phyloP scores from a whole-genome alignment of 2,113 vertebrate genomes.

The Pyxicephalus adspersus region DNA sequence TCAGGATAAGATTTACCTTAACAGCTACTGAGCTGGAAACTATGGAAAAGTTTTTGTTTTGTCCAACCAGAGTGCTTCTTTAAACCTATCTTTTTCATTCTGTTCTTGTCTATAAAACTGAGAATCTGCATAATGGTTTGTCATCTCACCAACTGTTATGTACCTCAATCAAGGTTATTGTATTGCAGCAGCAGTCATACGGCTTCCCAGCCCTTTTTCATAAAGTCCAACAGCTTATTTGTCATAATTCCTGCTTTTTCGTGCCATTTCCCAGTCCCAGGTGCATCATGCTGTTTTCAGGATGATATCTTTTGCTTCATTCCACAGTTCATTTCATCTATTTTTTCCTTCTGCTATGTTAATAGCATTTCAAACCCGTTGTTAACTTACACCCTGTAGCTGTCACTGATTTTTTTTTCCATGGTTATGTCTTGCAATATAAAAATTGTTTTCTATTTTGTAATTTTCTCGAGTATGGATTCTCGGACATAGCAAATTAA shows the following conservation, averaged over 20 bases:
- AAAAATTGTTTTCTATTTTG: conserved; percentile 56
- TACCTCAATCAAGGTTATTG: conserved; percentile 53
- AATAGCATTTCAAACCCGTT: conserved; percentile 51
- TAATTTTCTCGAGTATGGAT: conserved; percentile 55
- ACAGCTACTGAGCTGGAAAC: too few relatives aligned
- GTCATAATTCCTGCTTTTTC: conserved; percentile 57
- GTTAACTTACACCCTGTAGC: conserved; percentile 55
- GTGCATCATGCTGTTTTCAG: conserved; percentile 53
- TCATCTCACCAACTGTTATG: conserved; percentile 51
- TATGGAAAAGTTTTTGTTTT: too few relatives aligned
- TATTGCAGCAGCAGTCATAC: conserved; percentile 42
- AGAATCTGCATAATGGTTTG: conserved; percentile 53
- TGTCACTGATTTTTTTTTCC: conserved; percentile 49
- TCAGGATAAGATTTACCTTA: too few relatives aligned
- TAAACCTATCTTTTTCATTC: conserved; percentile 42
- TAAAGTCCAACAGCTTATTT: conserved; percentile 51
- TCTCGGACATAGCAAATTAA: conserved; percentile 47
- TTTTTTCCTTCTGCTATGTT: conserved; percentile 57
- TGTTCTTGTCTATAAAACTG: conserved; percentile 41
- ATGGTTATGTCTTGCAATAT: conserved; percentile 54
- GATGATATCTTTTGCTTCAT: conserved; percentile 55
- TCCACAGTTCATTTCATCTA: conserved; percentile 56
- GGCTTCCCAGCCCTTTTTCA: conserved; percentile 50
- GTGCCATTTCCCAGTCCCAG: conserved; percentile 50
- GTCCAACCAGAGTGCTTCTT: too few relatives aligned